Evolutionary conservation across 2,797 vertebrate genomes (phyloP), one percentile per base, ranked within the genome.

Genomic region (Galagoides demidoff): DNA sequence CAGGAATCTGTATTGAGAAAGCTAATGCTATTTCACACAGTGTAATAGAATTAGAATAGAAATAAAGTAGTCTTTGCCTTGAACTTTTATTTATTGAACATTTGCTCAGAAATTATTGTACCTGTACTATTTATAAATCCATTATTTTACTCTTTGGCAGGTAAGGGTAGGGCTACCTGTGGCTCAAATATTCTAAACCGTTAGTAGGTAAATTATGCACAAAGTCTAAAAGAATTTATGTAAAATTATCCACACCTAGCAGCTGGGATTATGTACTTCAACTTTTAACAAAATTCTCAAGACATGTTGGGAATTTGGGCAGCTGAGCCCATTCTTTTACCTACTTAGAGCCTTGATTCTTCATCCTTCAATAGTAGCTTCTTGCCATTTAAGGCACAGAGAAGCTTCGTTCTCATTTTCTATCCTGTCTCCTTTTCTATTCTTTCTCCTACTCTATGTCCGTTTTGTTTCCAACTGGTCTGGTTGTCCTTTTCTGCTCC

Each of bases 41-140:
- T 45, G n/a, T 14, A 37, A 12, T 19, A 93, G 13, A 87, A 93
- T 74, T 66, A 73, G 23, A 49, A 52, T 19, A 74, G 17, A n/a
- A 49, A 85, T 22, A 23, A 70, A n/a, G 59, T 19, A 64, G 19
- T 19, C 74, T 66, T 77, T 37, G n/a, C 43, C 81, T 89, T 85
- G 63, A 68, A 27, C n/a, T 74, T 71, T 61, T 43, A 85, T 71
- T 92, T 76, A 66, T 31, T 76, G 92, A 82, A 78, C 27, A 77
- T 20, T 85, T 19, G 34, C 25, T 63, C 31, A 63, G 45, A 92
- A 84, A 86, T 43, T 31, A 66, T 19, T 22, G 3, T 74, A 7
- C 5, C 34, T 22, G 71, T 59, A 39, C n/a, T 73, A 45, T 63
- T 73, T 86, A 86, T 37, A 93, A 93, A 84, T 29, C 61, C 22